Evolutionary conservation across 2,113 vertebrate species (phyloP).

Genomic region (Coturnix japonica): DNA sequence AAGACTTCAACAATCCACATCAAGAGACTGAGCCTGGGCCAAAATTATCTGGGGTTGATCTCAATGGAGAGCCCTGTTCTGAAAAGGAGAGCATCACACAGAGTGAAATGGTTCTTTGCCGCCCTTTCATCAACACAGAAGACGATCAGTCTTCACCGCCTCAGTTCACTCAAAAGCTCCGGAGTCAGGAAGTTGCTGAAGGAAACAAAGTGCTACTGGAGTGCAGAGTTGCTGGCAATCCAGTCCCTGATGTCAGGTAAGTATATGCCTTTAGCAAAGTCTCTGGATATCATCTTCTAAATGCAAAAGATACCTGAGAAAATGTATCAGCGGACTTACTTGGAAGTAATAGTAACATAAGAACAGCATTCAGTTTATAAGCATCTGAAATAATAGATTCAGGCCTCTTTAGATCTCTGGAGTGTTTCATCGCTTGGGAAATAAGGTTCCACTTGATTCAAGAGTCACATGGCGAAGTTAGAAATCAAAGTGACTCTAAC

Average conservation of each 20-base stretch:
- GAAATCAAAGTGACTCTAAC: not conserved
- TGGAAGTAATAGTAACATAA: not conserved
- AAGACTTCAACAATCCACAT: slow-evolving; percentile 55
- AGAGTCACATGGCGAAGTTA: not conserved
- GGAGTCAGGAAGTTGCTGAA: slow-evolving; percentile 94
- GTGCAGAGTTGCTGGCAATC: slow-evolving; percentile 89
- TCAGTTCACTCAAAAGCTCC: slow-evolving; percentile 91
- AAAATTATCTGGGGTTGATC: not conserved
- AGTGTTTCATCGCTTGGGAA: not conserved
- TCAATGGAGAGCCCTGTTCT: not conserved
- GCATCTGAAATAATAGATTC: not conserved
- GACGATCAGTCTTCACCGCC: slow-evolving; percentile 76
- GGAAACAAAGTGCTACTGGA: slow-evolving; percentile 90
- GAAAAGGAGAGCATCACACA: slow-evolving; percentile 5
- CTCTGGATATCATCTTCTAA: not conserved
- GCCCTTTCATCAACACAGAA: not conserved
- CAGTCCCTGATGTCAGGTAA: slow-evolving; percentile 89
- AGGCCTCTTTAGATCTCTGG: not conserved
- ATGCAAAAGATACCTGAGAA: not conserved
- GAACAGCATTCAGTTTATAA: not conserved
- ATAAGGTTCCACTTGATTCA: not conserved
- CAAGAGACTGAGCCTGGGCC: slow-evolving; percentile 47
- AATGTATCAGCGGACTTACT: not conserved
- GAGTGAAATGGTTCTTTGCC: not conserved
- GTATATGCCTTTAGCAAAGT: not conserved